phyloP scores from a whole-genome alignment of 2,888 invertebrate species.

The Diachrysia chrysitis region DNA sequence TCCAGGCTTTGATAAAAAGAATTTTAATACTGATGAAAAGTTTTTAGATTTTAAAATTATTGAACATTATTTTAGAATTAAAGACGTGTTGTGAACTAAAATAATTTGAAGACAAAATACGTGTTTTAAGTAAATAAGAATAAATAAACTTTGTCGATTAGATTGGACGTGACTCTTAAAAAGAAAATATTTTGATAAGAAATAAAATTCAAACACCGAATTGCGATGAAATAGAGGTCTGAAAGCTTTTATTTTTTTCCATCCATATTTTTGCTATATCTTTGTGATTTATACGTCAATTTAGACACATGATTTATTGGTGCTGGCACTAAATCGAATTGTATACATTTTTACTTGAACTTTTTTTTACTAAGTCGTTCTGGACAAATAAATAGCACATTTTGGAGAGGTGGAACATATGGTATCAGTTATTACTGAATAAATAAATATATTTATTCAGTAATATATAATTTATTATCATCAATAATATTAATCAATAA shows the following conservation, averaged over 20 bases:
- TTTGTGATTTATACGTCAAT: constrained; percentile 3
- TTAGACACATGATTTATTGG: background rate
- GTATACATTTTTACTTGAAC: background rate
- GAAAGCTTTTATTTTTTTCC: background rate
- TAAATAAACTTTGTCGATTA: background rate
- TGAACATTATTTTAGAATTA: background rate
- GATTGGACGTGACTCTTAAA: background rate
- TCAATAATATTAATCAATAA: too few relatives aligned
- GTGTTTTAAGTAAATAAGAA: background rate
- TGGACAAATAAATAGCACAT: background rate
- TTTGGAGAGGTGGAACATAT: background rate
- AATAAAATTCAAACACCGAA: background rate
- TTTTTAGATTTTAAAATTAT: background rate
- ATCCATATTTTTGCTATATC: background rate
- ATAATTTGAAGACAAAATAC: constrained; percentile 4
- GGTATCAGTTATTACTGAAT: background rate
- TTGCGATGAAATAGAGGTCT: background rate
- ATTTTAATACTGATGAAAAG: background rate
- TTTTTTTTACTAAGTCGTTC: background rate
- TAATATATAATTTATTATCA: too few relatives aligned
- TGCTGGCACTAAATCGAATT: constrained; percentile 2
- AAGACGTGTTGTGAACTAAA: background rate
- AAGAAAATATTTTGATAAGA: background rate
- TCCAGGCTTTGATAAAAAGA: background rate
- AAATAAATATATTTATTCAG: too few relatives aligned